Conservation (phyloP, 2,888 invertebrate species). For the Stratiomys singularior region DNA sequence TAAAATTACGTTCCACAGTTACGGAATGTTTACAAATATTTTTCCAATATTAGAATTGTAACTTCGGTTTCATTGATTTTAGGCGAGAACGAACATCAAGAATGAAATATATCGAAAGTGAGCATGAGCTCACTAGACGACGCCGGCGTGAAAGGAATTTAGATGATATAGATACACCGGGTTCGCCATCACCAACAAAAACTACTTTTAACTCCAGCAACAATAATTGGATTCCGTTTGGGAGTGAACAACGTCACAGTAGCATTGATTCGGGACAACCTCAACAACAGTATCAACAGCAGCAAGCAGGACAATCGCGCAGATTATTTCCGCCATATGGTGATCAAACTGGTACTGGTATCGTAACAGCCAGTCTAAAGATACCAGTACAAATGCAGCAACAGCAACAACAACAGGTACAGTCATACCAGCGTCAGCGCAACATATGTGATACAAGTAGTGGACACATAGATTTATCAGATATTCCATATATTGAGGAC, state of each 20-base stretch:
- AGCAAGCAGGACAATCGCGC: conserved; percentile 57
- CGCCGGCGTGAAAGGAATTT: conserved; percentile 50
- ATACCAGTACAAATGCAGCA: conserved; percentile 69
- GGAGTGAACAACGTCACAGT: conserved; percentile 29
- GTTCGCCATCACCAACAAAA: conserved; percentile 47
- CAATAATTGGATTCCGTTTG: neutral
- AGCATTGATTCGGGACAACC: neutral
- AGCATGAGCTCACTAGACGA: conserved; percentile 50
- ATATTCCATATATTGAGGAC: conserved; percentile 75
- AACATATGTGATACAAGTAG: conserved; percentile 34
- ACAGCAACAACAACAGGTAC: conserved; percentile 52
- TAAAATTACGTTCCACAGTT: too few relatives aligned
- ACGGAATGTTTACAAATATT: too few relatives aligned
- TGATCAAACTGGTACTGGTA: conserved; percentile 67
- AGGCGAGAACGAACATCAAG: conserved; percentile 50
- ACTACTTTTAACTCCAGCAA: conserved; percentile 25
- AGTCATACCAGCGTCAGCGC: conserved; percentile 5
- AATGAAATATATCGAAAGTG: conserved; percentile 53
- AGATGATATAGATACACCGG: neutral
- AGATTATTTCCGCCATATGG: conserved; percentile 71
- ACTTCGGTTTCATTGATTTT: neutral
- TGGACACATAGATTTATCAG: conserved; percentile 67
- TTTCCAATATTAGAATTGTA: too few relatives aligned
- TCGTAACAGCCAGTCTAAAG: conserved; percentile 83
- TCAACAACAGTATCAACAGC: neutral